Conservation (phyloP, 1,140 invertebrate species). For the Chironomus tepperi region DNA sequence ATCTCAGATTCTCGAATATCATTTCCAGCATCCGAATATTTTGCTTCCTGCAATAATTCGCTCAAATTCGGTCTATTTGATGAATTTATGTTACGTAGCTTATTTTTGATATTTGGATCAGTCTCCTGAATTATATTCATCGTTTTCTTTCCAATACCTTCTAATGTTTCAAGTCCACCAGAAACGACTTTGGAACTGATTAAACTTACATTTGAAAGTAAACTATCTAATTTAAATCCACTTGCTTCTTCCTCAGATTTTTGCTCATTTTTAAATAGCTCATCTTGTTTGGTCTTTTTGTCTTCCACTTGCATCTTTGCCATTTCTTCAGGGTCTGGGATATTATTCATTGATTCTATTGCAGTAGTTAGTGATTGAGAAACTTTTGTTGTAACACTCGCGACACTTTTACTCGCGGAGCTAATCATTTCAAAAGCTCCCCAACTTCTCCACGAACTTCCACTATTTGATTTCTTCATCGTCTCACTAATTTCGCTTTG, state of each 20-base stretch:
- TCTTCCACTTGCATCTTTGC: constrained; percentile 44
- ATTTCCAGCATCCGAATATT: constrained; percentile 64
- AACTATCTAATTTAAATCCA: constrained; percentile 43
- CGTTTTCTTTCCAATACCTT: constrained; percentile 87
- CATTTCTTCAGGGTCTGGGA: constrained; percentile 65
- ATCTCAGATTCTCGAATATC: constrained; percentile 45
- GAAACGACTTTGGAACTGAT: constrained; percentile 69
- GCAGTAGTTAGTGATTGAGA: constrained; percentile 65
- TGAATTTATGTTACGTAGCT: constrained; percentile 34
- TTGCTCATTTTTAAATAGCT: constrained; percentile 26
- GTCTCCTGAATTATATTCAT: constrained; percentile 86
- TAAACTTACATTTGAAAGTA: constrained; percentile 55
- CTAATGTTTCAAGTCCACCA: constrained; percentile 78
- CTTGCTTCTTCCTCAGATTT: not conserved
- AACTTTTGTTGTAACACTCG: constrained; percentile 66
- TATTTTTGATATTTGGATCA: constrained; percentile 77
- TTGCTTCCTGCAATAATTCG: constrained; percentile 70
- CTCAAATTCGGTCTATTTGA: constrained; percentile 39
- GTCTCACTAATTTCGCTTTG: constrained; percentile 32
- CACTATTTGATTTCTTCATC: not conserved
- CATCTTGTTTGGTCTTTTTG: constrained; percentile 26
- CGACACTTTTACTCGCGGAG: constrained; percentile 61
- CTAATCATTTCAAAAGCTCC: constrained; percentile 63
- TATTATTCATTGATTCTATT: constrained; percentile 67
- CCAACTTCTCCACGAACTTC: constrained; percentile 53